Conservation (phyloP, 2,797 vertebrate species). For the Gila robusta region DNA sequence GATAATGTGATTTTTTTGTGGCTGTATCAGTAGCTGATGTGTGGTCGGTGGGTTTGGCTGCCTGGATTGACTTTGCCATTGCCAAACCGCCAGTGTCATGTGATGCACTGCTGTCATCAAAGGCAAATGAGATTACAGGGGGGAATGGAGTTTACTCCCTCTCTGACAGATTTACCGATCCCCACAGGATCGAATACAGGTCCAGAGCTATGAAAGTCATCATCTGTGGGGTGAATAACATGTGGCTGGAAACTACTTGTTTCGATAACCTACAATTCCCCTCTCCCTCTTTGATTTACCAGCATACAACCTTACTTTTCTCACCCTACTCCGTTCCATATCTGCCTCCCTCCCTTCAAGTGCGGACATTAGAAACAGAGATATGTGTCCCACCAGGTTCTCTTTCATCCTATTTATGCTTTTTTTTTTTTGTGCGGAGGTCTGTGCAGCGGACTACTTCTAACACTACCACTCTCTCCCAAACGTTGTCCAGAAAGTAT, state of each 20-base stretch:
- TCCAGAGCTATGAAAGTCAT: constrained; percentile 81
- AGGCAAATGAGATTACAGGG: constrained; percentile 82
- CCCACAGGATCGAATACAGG: constrained; percentile 76
- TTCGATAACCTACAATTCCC: constrained; percentile 76
- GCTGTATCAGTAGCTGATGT: constrained; percentile 78
- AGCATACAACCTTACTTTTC: constrained; percentile 47
- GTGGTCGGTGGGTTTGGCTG: constrained; percentile 79
- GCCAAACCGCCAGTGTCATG: constrained; percentile 69
- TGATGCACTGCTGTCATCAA: constrained; percentile 79
- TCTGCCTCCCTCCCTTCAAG: constrained; percentile 35
- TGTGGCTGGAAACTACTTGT: constrained; percentile 78
- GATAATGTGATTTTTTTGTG: constrained; percentile 59
- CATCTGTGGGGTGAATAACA: constrained; percentile 82
- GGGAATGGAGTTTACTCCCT: constrained; percentile 75
- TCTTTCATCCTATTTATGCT: constrained; percentile 49
- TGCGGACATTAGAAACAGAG: constrained; percentile 45
- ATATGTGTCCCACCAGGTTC: constrained; percentile 60
- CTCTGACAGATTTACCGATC: constrained; percentile 84
- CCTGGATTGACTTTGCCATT: constrained; percentile 58
- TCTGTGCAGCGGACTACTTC: constrained; percentile 47
- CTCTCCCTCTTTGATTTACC: constrained; percentile 74
- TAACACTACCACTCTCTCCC: constrained; percentile 31
- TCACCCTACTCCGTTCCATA: constrained; percentile 14
- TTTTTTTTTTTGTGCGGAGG: constrained; percentile 24
- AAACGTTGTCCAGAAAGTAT: constrained; percentile 48